Base-by-base conservation (phyloP, 1,140 invertebrate genomes). In the Brachionus paranguensis region DNA sequence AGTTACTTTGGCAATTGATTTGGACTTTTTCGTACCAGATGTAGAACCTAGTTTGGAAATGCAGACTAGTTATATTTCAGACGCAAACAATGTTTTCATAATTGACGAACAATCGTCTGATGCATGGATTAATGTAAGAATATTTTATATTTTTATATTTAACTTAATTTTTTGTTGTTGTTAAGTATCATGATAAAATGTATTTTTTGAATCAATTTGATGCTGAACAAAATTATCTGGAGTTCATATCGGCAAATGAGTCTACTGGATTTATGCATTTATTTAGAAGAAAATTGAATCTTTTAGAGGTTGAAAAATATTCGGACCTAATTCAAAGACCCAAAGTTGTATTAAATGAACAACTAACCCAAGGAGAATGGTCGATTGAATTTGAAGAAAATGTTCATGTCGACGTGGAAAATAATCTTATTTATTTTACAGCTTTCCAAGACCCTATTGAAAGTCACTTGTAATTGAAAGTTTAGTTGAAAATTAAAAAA, bases 171-270 rank as follows among this genome's bases (percentile, higher is more conserved):
- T n/a, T 12, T 43, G 70, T 29, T 33, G 29, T 27, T 33, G 33
- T 29, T 24, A 86, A 91, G 91, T 93, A 96, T 0, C 94, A 96
- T 89, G 95, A 97, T 89, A 91, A 96, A 79, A 89, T 97, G 0
- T 91, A 95, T 88, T 96, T 97, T 87, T 90, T 96, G 45, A 93
- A 93, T 55, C 91, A 90, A 50, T 90, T 91, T 41, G 91, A 91
- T 50, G 33, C 12, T 87, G 85, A 91, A 47, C 87, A 90, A 41
- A 85, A 87, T 27, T 89, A 91, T 85, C 88, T 94, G 10, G 92
- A 92, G 85, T 97, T 96, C 88, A 92, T 98, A 55, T 97, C 95
- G 95, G 94, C 94, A 0, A 95, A 93, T 65, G 96, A 98, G 89
- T 94, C 95, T 87, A 93, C 93, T 0, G 95, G 96, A n/a, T 96